phyloP scores from a whole-genome alignment of 2,113 vertebrate genomes.

The Gila orcuttii region DNA sequence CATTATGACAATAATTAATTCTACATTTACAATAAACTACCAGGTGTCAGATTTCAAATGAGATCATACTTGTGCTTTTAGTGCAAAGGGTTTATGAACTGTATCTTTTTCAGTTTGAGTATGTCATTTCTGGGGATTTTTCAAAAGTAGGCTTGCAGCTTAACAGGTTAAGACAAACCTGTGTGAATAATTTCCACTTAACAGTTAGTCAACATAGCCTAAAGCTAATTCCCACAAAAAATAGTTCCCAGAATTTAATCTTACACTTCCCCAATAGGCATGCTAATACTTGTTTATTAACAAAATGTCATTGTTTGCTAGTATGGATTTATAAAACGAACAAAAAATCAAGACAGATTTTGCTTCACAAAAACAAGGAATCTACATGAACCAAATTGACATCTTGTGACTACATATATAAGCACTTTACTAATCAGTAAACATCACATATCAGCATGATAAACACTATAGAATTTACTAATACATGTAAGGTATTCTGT shows the following conservation, averaged over 20 bases:
- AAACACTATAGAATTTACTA: not conserved
- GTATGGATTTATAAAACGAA: not conserved
- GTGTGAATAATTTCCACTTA: not conserved
- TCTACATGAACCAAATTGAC: conserved; percentile 63
- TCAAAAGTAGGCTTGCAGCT: too few species aligned
- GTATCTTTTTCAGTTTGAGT: too few species aligned
- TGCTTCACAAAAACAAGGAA: not conserved
- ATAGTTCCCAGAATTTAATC: conserved; percentile 2
- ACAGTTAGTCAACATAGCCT: conserved; percentile 30
- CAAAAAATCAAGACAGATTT: not conserved
- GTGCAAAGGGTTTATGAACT: too few species aligned
- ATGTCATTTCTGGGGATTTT: too few species aligned
- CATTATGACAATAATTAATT: too few species aligned
- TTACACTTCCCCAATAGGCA: not conserved
- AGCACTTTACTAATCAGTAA: not conserved
- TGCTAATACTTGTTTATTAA: conserved; percentile 35
- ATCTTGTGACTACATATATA: conserved; percentile 59
- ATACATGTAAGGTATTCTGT: not conserved
- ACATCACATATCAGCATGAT: not conserved
- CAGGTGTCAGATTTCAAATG: too few species aligned
- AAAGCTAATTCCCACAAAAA: conserved; percentile 44
- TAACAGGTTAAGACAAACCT: conserved; percentile 41
- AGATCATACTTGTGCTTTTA: too few species aligned
- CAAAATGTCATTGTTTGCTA: not conserved
- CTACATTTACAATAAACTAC: too few species aligned